Evolutionary conservation across 2,113 vertebrate genomes (phyloP).

Genomic region (Hyaena hyaena): DNA sequence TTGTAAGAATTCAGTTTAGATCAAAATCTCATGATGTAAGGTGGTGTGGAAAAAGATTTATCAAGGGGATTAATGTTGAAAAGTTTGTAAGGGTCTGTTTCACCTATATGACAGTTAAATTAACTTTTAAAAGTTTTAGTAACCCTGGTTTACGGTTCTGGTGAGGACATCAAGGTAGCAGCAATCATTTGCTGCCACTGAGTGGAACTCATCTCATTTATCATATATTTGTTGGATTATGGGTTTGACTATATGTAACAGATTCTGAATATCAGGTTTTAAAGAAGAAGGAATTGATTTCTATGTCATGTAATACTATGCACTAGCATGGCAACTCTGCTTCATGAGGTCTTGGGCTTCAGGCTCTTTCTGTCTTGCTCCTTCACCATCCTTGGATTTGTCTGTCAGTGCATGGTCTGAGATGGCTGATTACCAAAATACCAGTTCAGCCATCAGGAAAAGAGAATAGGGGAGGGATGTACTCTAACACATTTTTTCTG

Average conservation of each 20-base stretch:
- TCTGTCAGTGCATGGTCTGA: not conserved
- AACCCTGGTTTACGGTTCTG: constrained; percentile 8
- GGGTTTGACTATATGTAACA: not conserved
- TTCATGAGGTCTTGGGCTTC: not conserved
- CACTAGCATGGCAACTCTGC: not conserved
- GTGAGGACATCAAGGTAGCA: not conserved
- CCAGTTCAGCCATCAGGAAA: not conserved
- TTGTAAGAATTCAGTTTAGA: constrained; percentile 15
- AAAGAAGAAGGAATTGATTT: not conserved
- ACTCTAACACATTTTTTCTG: constrained; percentile 17
- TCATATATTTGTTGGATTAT: not conserved
- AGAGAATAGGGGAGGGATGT: not conserved
- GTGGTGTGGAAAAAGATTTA: not conserved
- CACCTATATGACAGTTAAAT: not conserved
- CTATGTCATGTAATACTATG: not conserved
- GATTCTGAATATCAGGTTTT: not conserved
- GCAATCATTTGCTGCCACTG: not conserved
- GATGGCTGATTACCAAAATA: not conserved
- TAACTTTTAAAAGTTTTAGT: constrained; percentile 13
- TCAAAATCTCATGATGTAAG: constrained; percentile 4
- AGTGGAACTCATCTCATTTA: constrained; percentile 34
- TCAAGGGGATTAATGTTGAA: not conserved
- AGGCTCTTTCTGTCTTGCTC: not conserved
- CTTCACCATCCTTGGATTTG: not conserved
- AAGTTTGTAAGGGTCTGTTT: not conserved